phyloP scores from a whole-genome alignment of 2,113 vertebrate genomes.

The Artemisiospiza belli region DNA sequence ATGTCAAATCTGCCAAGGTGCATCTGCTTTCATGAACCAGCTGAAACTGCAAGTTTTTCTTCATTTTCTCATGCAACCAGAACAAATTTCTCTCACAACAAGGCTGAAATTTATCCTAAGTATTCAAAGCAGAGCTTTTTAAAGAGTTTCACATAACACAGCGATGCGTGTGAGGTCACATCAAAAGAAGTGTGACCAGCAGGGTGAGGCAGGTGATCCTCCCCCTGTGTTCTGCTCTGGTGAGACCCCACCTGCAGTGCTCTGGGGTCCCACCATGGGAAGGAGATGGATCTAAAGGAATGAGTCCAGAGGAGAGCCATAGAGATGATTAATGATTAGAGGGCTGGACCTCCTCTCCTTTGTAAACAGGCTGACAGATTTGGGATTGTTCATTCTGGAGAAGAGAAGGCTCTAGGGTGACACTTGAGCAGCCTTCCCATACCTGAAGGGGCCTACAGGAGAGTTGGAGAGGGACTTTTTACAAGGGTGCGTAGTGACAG shows the following conservation, averaged over 20 bases:
- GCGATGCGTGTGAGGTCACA: neutral
- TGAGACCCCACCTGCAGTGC: neutral
- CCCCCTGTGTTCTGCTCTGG: neutral
- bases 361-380: neutral
- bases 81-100: neutral
- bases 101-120: neutral
- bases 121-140: neutral
- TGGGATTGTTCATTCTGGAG: neutral
- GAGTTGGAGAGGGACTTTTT: neutral
- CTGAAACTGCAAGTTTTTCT: neutral
- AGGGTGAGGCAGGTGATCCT: accelerated
- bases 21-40: neutral
- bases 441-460: neutral
- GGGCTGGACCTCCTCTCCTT: neutral
- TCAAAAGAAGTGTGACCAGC: neutral
- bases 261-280: neutral
- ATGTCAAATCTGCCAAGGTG: neutral
- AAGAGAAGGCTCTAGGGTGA: neutral
- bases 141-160: neutral
- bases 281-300: neutral
- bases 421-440: neutral
- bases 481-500: neutral
- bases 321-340: neutral
- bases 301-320: neutral
- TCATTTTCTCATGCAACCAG: neutral